Evolutionary conservation across 2,888 invertebrate species (phyloP).

Genomic region (Torymus aiolomorphi): DNA sequence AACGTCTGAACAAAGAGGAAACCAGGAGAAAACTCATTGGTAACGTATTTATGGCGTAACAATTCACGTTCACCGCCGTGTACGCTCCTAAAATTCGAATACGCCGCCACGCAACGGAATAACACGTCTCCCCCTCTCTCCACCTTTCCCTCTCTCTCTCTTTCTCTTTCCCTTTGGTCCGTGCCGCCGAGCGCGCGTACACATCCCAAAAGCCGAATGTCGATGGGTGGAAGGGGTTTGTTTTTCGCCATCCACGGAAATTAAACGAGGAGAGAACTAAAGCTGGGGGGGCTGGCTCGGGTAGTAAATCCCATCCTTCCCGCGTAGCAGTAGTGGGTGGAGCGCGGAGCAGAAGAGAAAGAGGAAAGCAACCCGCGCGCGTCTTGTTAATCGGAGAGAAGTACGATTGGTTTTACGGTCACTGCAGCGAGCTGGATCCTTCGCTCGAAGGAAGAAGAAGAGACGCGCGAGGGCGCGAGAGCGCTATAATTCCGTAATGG

Average conservation of each 20-base stretch:
- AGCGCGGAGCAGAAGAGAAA: conserved; percentile 11
- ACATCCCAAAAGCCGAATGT: conserved; percentile 3
- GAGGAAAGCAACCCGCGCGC: background rate
- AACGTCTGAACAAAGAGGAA: too few species aligned
- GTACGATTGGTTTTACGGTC: conserved; percentile 52
- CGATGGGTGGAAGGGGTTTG: conserved; percentile 52
- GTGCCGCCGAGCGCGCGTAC: background rate
- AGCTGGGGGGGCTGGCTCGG: background rate
- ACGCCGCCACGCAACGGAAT: background rate
- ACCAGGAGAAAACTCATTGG: background rate
- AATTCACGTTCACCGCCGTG: background rate
- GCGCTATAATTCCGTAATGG: conserved; percentile 36
- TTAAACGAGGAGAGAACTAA: conserved; percentile 60
- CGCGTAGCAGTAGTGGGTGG: conserved; percentile 31
- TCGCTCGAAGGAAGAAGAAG: background rate
- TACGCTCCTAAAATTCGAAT: background rate
- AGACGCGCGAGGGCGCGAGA: background rate
- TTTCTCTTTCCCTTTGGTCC: background rate
- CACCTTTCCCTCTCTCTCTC: background rate
- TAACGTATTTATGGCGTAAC: background rate
- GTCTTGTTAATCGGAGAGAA: conserved; percentile 44
- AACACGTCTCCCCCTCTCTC: background rate
- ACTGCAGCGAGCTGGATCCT: background rate
- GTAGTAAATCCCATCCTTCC: conserved; percentile 35
- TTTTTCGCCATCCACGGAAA: conserved; percentile 68